phyloP scores from a whole-genome alignment of 2,888 invertebrate species.

The Platycheirus albimanus region DNA sequence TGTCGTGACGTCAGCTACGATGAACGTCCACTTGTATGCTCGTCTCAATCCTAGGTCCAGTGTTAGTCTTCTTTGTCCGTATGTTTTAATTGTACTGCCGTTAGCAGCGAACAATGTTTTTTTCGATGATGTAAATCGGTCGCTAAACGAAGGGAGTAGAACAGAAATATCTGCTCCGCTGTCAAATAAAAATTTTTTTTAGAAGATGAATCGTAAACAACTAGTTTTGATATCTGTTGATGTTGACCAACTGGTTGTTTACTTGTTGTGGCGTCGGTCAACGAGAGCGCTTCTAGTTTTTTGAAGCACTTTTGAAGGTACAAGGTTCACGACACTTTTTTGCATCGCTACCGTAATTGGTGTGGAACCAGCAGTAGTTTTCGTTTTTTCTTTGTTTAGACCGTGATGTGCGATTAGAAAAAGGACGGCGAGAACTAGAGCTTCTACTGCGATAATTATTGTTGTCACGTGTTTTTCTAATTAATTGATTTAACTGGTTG shows the following conservation, averaged over 20 bases:
- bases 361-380: not conserved
- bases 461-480: not conserved
- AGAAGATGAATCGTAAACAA: constrained; percentile 1
- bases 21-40: not conserved
- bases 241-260: not conserved
- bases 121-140: not conserved
- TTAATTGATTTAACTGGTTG: not conserved
- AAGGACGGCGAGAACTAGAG: constrained; percentile 1
- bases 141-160: not conserved
- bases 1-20: constrained; percentile 3
- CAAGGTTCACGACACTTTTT: too few species aligned
- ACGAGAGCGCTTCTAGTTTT: not conserved
- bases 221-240: not conserved
- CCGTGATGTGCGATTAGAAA: not conserved
- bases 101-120: not conserved
- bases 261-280: not conserved
- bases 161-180: constrained; percentile 5
- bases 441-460: constrained; percentile 2
- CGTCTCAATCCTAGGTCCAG: not conserved
- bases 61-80: constrained; percentile 3
- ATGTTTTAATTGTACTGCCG: not conserved
- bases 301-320: too few species aligned
- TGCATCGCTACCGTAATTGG: too few species aligned
- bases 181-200: not conserved
- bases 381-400: not conserved